Evolutionary conservation across 2,797 vertebrate species (phyloP).

Genomic region (Lutjanus campechanus): DNA sequence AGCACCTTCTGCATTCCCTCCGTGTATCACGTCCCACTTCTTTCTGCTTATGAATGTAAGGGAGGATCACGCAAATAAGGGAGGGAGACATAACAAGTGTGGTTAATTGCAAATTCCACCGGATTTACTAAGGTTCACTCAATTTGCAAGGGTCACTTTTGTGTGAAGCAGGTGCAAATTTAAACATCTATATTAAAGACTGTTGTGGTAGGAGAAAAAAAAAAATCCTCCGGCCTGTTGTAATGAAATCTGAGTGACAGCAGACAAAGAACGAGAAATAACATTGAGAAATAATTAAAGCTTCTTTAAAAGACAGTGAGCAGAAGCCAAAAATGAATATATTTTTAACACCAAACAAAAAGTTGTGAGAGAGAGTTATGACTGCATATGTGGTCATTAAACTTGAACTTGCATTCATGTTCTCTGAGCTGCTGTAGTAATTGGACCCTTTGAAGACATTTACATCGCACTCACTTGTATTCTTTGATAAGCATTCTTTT

Average conservation of each 20-base stretch:
- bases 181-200: constrained; percentile 44
- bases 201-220: background rate
- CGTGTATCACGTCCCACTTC: background rate
- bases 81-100: constrained; percentile 50
- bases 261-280: background rate
- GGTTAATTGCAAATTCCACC: constrained; percentile 66
- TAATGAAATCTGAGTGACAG: constrained; percentile 21
- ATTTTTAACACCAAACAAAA: constrained; percentile 17
- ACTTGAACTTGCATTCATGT: constrained; percentile 29
- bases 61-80: constrained; percentile 16
- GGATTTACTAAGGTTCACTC: constrained; percentile 59
- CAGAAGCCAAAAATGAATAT: background rate
- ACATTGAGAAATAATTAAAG: background rate
- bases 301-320: constrained; percentile 3
- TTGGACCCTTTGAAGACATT: constrained; percentile 31
- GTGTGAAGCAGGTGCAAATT: constrained; percentile 50
- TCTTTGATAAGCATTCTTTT: constrained; percentile 33
- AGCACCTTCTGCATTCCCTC: background rate
- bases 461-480: constrained; percentile 8
- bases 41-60: constrained; percentile 2
- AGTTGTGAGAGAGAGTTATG: background rate
- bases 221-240: constrained; percentile 1
- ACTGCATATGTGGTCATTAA: constrained; percentile 18
- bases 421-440: constrained; percentile 16
- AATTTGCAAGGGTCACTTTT: constrained; percentile 65